Conservation (phyloP, 2,113 vertebrate genomes). For the Donacobius atricapilla region DNA sequence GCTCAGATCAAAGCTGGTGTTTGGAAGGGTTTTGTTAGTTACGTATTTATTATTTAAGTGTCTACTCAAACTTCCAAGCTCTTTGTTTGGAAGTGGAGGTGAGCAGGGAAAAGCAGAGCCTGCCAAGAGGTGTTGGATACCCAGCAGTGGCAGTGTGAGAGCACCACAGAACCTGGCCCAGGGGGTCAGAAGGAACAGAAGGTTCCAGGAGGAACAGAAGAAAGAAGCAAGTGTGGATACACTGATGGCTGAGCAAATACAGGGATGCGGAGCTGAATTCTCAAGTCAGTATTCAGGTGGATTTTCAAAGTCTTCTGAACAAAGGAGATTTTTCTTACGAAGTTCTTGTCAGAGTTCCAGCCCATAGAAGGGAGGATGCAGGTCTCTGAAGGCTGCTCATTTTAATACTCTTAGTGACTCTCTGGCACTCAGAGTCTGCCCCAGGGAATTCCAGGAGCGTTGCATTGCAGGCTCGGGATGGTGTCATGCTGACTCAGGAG, state of each 20-base stretch:
- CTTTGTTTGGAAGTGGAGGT: not conserved
- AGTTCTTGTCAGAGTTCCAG: not conserved
- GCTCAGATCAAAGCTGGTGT: not conserved
- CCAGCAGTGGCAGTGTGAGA: not conserved
- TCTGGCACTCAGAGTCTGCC: not conserved
- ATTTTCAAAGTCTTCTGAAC: not conserved
- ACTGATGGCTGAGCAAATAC: not conserved
- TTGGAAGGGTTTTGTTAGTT: not conserved
- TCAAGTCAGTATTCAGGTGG: not conserved
- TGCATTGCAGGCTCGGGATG: not conserved
- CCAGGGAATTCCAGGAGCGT: not conserved
- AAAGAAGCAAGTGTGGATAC: too few relatives aligned
- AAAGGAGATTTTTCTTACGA: not conserved
- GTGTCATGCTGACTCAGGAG: not conserved
- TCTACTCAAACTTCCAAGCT: not conserved
- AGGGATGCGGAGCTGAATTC: not conserved
- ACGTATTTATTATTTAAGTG: not conserved
- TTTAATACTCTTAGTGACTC: not conserved
- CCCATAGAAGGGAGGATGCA: accelerated
- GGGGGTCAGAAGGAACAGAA: not conserved
- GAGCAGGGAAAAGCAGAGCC: not conserved
- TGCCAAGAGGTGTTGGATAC: not conserved
- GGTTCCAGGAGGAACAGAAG: not conserved
- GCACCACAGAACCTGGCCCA: not conserved
- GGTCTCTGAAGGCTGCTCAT: not conserved